Conservation (phyloP, 1,140 invertebrate genomes). For the Phthorimaea operculella region DNA sequence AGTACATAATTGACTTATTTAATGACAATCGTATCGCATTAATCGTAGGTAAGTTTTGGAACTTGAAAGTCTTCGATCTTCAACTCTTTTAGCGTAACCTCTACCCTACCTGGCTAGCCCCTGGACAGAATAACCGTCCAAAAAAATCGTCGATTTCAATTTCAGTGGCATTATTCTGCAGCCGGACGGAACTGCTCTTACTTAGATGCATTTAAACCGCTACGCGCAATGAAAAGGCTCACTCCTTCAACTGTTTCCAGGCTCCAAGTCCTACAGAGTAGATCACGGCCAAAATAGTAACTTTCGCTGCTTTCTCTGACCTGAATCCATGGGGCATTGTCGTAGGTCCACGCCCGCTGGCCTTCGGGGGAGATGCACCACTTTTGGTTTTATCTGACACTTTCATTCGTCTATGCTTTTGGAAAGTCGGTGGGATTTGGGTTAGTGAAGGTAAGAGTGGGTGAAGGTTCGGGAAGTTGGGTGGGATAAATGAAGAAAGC, state of each 20-base stretch:
- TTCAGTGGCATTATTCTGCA: too few relatives aligned
- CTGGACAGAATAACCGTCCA: too few relatives aligned
- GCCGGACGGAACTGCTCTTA: too few relatives aligned
- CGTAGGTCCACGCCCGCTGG: constrained; percentile 39
- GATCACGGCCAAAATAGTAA: constrained; percentile 43
- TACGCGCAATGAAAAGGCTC: background rate
- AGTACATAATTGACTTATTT: too few relatives aligned
- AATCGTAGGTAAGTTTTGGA: too few relatives aligned
- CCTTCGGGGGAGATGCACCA: constrained; percentile 42
- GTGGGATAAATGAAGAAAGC: too few relatives aligned
- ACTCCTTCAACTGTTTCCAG: background rate
- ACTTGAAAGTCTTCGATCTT: too few relatives aligned
- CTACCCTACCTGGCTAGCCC: too few relatives aligned
- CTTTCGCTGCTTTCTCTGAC: constrained; percentile 58
- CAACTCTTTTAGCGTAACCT: too few relatives aligned
- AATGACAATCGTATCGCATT: too few relatives aligned
- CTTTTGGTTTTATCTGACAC: constrained; percentile 59
- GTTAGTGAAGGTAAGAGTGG: constrained; percentile 33
- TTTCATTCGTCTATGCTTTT: constrained; percentile 57
- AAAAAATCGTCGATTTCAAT: too few relatives aligned
- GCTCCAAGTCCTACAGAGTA: constrained; percentile 27
- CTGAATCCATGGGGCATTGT: constrained; percentile 32
- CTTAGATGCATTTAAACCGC: too few relatives aligned
- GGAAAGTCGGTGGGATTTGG: constrained; percentile 45
- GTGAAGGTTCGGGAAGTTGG: constrained; percentile 4